Evolutionary conservation across 2,113 vertebrate genomes (phyloP), one percentile per base, ranked within the genome.

Genomic region (Semnopithecus entellus): DNA sequence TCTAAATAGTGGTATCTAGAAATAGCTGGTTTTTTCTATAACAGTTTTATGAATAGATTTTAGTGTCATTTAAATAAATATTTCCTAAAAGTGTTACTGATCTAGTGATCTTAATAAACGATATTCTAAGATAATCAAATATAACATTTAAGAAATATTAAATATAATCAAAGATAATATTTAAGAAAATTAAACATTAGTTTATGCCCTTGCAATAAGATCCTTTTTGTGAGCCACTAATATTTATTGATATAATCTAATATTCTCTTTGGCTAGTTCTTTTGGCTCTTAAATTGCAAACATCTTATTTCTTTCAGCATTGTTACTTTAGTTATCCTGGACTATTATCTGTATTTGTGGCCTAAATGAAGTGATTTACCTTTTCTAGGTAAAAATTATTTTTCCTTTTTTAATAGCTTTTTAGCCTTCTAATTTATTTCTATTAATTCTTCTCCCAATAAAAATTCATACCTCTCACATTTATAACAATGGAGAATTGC

Each of bases 341-440:
- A 17, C 85, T 70, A 52, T 40, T 73, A 1, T 43, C 45, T 90
- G 22, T 59, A 5, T 22, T 76, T 8, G 30, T 43, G 40, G 13
- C 52, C 27, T 68, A 87, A 78, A 48, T 32, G 76, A 22, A 82
- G 87, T 27, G 18, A 40, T 32, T 87, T 70, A 61, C 3, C 52
- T n/a, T 82, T 59, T 92, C 17, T 52, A 90, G 78, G 13, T 68
- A 66, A 81, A 95, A 94, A 35, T 78, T 91, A 75, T 78, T 88
- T 93, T 93, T 93, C 35, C 27, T 76, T 91, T 61, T 17, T 66
- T 64, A 95, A 83, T 22, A 76, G 23, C 52, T 66, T 23, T 88
- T 27, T 45, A 82, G 61, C n/a, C 66, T 87, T 82, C 10, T 16
- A 82, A 27, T 25, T 93, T 93, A 76, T 92, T 95, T 64, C 9